Conservation (phyloP, 2,888 invertebrate genomes). For the Cremastinae sp. region DNA sequence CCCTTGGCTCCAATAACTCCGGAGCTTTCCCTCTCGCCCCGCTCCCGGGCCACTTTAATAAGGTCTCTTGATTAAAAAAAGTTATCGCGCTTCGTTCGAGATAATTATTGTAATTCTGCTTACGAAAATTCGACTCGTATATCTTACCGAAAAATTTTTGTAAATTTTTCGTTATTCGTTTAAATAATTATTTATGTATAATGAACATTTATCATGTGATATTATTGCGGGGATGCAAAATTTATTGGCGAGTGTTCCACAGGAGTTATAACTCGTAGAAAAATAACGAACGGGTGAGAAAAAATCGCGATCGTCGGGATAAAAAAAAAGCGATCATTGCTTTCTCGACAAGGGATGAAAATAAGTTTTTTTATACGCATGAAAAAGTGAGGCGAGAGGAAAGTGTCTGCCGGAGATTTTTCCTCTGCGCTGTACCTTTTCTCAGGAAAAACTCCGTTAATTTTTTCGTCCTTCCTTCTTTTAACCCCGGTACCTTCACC, state of each 20-base stretch:
- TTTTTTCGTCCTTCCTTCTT: slow-evolving; percentile 10
- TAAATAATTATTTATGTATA: no score
- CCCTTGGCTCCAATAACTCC: neutral
- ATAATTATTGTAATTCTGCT: slow-evolving; percentile 49
- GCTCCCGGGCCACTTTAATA: slow-evolving; percentile 52
- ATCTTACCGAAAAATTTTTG: no score
- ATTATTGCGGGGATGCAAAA: no score
- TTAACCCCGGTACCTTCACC: neutral
- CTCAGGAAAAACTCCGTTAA: neutral
- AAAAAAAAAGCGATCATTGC: no score
- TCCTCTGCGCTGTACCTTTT: neutral
- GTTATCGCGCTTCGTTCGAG: slow-evolving; percentile 45
- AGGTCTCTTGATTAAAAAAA: slow-evolving; percentile 57
- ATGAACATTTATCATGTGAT: no score
- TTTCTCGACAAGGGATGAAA: neutral
- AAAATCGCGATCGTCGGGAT: no score
- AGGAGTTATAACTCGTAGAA: no score
- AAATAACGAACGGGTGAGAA: no score
- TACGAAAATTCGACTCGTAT: neutral
- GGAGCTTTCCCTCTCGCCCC: slow-evolving; percentile 12
- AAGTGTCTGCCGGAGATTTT: neutral
- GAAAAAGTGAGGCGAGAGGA: neutral
- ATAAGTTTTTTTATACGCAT: neutral
- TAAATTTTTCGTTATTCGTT: no score
- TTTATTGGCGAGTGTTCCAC: no score